phyloP scores from a whole-genome alignment of 1,140 invertebrate species.

The Ceratoteleas bidentatus region DNA sequence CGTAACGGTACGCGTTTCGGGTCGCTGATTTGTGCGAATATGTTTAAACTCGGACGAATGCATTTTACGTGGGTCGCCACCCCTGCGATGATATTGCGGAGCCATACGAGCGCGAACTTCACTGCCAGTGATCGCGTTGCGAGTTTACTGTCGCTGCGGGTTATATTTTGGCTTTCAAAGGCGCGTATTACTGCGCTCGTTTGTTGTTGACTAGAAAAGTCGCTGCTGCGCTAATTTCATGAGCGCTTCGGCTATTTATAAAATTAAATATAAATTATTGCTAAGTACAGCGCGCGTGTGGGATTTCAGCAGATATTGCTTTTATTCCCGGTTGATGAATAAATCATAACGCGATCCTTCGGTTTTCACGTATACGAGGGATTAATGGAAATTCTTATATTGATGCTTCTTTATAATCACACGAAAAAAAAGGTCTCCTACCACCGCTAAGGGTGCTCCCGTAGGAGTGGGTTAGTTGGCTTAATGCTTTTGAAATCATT shows the following conservation, averaged over 20 bases:
- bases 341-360: constrained; percentile 4
- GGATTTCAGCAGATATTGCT: constrained; percentile 24
- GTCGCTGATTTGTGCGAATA: constrained; percentile 41
- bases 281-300: constrained; percentile 13
- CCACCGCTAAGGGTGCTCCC: too few species aligned
- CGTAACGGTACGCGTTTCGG: too few species aligned
- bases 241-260: constrained; percentile 33
- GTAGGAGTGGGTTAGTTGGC: too few species aligned
- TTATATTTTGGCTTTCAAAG: constrained; percentile 44
- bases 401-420: too few species aligned
- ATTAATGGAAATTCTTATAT: too few species aligned
- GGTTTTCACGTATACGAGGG: too few species aligned
- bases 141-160: constrained; percentile 45
- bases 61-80: constrained; percentile 33
- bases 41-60: constrained; percentile 22
- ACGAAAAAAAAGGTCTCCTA: too few species aligned
- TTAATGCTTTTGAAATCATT: too few species aligned
- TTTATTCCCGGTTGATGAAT: constrained; percentile 30
- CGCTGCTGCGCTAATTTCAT: constrained; percentile 29
- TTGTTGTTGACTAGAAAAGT: constrained; percentile 51
- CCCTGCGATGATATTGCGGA: constrained; percentile 24
- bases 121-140: constrained; percentile 44
- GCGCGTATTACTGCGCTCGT: constrained; percentile 38
- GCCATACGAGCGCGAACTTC: constrained; percentile 22
- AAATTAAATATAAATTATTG: constrained; percentile 38